Evolutionary conservation across 2,797 vertebrate genomes (phyloP).

Genomic region (Acanthurus leucopareius): DNA sequence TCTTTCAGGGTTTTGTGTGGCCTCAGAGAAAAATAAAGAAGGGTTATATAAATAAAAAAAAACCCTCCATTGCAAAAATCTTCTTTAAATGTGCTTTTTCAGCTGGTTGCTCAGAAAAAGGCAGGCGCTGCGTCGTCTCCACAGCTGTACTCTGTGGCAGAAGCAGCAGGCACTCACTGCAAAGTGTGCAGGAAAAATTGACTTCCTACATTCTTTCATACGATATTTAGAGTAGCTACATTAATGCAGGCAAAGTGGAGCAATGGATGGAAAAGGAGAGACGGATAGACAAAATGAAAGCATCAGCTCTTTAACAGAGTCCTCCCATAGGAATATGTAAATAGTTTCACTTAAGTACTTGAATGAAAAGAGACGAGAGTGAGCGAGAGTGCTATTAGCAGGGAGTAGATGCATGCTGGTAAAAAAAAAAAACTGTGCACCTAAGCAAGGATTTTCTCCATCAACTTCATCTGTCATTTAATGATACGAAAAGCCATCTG

Average conservation of each 20-base stretch:
- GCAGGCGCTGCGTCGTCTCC: conserved; percentile 20
- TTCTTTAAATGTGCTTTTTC: conserved; percentile 22
- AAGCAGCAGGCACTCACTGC: conserved; percentile 48
- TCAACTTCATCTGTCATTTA: conserved; percentile 44
- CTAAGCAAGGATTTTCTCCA: conserved; percentile 51
- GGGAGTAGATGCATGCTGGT: conserved; percentile 36
- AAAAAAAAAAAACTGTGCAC: conserved; percentile 39
- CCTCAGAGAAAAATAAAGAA: conserved; percentile 41
- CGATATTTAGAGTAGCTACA: conserved; percentile 27
- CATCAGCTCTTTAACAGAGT: conserved; percentile 57
- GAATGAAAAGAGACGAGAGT: conserved; percentile 54
- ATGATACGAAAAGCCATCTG: conserved; percentile 31
- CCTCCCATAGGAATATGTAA: conserved; percentile 65
- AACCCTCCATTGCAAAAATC: not conserved
- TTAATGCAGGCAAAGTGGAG: conserved; percentile 45
- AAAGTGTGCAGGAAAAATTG: conserved; percentile 44
- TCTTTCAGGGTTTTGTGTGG: conserved; percentile 41
- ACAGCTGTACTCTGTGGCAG: conserved; percentile 33
- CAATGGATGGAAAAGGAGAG: conserved; percentile 30
- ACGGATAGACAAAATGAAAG: conserved; percentile 56
- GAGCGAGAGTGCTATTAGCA: conserved; percentile 57
- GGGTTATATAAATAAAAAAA: not conserved
- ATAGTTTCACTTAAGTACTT: conserved; percentile 69
- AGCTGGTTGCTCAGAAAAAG: conserved; percentile 29
- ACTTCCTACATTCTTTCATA: conserved; percentile 37